Conservation (phyloP, 2,888 invertebrate species). For the Philonicus albiceps region DNA sequence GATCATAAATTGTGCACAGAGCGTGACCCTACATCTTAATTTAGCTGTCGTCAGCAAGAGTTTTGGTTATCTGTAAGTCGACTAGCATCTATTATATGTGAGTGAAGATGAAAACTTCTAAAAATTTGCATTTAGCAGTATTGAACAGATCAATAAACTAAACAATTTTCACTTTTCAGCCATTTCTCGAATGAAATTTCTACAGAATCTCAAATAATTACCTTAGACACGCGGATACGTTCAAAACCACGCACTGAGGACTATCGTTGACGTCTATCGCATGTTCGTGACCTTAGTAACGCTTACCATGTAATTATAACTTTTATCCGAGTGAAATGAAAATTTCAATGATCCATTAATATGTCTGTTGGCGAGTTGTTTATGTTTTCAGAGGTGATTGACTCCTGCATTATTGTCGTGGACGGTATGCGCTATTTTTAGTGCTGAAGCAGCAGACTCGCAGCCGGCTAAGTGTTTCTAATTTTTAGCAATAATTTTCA, state of each 20-base stretch:
- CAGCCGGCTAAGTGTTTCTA: conserved; percentile 17
- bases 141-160: background rate
- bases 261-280: background rate
- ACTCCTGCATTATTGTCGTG: conserved; percentile 23
- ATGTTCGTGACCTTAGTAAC: conserved; percentile 11
- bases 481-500: conserved; percentile 23
- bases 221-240: background rate
- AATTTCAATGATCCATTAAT: conserved; percentile 31
- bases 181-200: background rate
- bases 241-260: background rate
- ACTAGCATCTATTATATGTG: too few relatives aligned
- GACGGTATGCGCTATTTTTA: conserved; percentile 14
- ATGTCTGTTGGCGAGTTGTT: conserved; percentile 34
- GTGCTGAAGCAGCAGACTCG: conserved; percentile 15
- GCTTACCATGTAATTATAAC: background rate
- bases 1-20: background rate
- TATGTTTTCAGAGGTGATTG: conserved; percentile 31
- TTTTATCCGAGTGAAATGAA: conserved; percentile 10
- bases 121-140: background rate
- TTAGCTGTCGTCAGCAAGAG: background rate
- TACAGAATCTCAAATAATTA: background rate
- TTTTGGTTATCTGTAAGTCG: background rate
- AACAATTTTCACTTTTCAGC: background rate
- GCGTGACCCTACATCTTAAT: background rate
- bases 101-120: too few relatives aligned